Conservation (phyloP, 2,113 vertebrate genomes). For the Beaufortia kweichowensis region DNA sequence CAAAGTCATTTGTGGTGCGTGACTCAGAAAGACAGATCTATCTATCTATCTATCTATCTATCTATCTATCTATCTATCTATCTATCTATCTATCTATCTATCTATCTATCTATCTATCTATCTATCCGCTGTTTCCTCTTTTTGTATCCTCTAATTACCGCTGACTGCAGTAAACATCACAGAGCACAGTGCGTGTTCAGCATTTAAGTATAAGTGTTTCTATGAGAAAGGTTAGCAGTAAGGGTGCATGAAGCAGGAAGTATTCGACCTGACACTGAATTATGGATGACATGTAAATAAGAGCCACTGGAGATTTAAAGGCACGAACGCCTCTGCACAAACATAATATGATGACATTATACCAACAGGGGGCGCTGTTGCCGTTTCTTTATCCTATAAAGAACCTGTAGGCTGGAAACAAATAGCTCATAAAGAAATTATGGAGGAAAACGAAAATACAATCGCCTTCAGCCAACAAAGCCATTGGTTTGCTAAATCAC, state of each 20-base stretch:
- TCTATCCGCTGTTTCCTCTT: neutral
- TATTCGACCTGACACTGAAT: constrained; percentile 34
- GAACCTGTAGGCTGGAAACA: neutral
- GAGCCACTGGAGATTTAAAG: constrained; percentile 13
- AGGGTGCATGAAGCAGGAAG: neutral
- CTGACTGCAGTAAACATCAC: too few species aligned
- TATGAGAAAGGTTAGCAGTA: constrained; percentile 42
- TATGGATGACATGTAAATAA: constrained; percentile 49
- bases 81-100: too few species aligned
- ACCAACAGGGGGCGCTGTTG: constrained; percentile 39
- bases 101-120: too few species aligned
- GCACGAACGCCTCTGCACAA: neutral
- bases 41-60: too few species aligned
- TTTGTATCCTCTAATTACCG: too few species aligned
- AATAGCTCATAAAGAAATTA: neutral
- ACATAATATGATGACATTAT: neutral
- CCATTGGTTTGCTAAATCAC: neutral
- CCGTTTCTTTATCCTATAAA: neutral
- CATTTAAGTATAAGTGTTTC: constrained; percentile 1
- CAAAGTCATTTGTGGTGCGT: too few species aligned
- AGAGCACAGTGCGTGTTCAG: constrained; percentile 8
- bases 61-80: too few species aligned
- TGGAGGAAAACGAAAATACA: constrained; percentile 8
- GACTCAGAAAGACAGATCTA: too few species aligned
- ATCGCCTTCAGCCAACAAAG: neutral